Base-by-base conservation (phyloP, 64 coral and sea anemone genomes). In the Exaiptasia diaphana region DNA sequence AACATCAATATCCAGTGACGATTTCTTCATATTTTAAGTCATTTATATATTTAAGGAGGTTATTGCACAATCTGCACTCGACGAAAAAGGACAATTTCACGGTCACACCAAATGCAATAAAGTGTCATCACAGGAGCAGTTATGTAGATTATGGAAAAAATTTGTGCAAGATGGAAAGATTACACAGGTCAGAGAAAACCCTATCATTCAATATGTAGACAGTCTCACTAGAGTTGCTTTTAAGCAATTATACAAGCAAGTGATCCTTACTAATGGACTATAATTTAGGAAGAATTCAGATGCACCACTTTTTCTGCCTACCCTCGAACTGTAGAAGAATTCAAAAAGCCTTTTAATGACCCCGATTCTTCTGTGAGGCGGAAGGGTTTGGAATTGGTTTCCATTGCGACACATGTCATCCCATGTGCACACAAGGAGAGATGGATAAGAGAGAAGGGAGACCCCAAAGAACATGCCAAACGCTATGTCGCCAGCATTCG, bases 291-390 rank as follows among this genome's bases (percentile, higher is more conserved):
- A 0, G 90, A 93, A 71, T 93, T 93, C 54, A 22, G 61, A 37
- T 64, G 49, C 67, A 93, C 90, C 41, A 93, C 82, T 11, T 87
- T 93, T 41, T 25, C 82, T 18, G 82, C 68, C 40, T 93, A 93
- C 45, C 87, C 58, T 67, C 90, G 90, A n/a, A 87, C 90, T 22
- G 48, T 93, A 7, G 23, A 75, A 9, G 90, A 93, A 73, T 93
- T 81, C 68, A 93, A 87, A 58, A 67, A 87, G 27, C 90, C 83
- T 22, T 93, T 93, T 53, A 14, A 44, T 14, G 53, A 63, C 0
- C 7, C 6, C 17, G 83, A 87, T 24, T 87, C 83, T 1, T 38
- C 90, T 11, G 77, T 93, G 56, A 29, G 44, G 7, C 81, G 77
- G 22, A 77, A 83, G 74, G 90, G 90, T 40, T 67, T 93, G n/a